Evolutionary conservation across 2,888 invertebrate species (phyloP), one percentile per base, ranked within the genome.

Genomic region (Timema podura): DNA sequence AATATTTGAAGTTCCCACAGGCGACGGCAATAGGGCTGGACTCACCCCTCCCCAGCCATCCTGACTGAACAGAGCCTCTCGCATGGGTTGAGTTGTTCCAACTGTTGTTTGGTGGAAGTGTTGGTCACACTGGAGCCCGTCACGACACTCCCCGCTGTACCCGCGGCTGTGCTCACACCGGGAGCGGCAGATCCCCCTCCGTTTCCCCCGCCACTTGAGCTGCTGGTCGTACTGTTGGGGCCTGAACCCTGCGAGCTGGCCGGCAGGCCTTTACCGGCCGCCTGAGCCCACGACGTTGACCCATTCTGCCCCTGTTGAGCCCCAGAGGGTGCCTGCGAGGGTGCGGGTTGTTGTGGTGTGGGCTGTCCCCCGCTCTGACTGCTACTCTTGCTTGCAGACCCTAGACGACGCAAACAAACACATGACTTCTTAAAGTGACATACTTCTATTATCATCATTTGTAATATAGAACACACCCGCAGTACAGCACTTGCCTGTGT

Each of bases 41-140:
- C 90, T 88, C 85, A 91, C 91, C 76, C 94, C 93, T 74, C 95
- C 95, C 96, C 95, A 95, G 75, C 95, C 95, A 80, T 96, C 95
- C 79, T 92, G 92, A 81, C 93, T 92, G 80, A 92, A 95, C 72
- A 95, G 87, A 68, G 94, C 93, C 82, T 95, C 95, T 74, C 95
- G 87, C 93, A 95, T 94, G 73, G 90, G 82, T 91, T 94, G 74
- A 95, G 86, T 82, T 94, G 93, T 83, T 95, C 94, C 76, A 95
- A 87, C 80, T 91, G 90, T 78, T 89, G 87, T 82, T 93, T 92
- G 71, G 93, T 91, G 73, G 91, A 88, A 76, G 87, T 89, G 74
- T 87, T 86, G 65, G 86, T 80, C 11, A 64, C 69, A 51, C 46
- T 64, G 64, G 61, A 46, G 15, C 44, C 64, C 49, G 67, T 30